phyloP scores from a whole-genome alignment of 1,140 invertebrate genomes.

The Drosophila tani region DNA sequence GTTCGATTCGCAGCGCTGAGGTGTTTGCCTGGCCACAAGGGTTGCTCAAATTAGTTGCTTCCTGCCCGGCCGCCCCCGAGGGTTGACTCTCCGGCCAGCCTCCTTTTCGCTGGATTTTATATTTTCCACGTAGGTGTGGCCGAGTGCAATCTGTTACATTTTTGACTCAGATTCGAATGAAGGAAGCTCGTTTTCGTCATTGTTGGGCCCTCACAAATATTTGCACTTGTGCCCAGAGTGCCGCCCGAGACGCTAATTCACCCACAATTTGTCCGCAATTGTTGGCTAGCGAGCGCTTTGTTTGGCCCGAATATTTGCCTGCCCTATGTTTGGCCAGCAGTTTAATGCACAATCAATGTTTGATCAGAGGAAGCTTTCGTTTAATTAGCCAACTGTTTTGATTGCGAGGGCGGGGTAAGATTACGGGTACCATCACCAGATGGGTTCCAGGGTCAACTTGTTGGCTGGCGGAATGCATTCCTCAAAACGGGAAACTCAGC shows the following conservation, averaged over 20 bases:
- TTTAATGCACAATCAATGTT: slow-evolving; percentile 80
- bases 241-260: slow-evolving; percentile 60
- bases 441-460: slow-evolving; percentile 61
- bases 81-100: slow-evolving; percentile 54
- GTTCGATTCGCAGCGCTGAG: slow-evolving; percentile 47
- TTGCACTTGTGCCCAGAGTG: slow-evolving; percentile 65
- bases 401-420: slow-evolving; percentile 13
- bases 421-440: slow-evolving; percentile 34
- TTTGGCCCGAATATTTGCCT: slow-evolving; percentile 51
- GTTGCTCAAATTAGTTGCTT: slow-evolving; percentile 81
- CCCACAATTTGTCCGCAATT: slow-evolving; percentile 72
- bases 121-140: slow-evolving; percentile 64
- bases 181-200: slow-evolving; percentile 56
- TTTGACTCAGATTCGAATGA: slow-evolving; percentile 47
- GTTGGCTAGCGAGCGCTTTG: slow-evolving; percentile 54
- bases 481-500: slow-evolving; percentile 36
- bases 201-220: slow-evolving; percentile 71
- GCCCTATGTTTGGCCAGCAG: slow-evolving; percentile 59
- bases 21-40: slow-evolving; percentile 74
- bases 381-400: slow-evolving; percentile 76
- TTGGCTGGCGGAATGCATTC: slow-evolving; percentile 52
- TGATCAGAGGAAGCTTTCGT: slow-evolving; percentile 64
- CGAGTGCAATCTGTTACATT: slow-evolving; percentile 78
- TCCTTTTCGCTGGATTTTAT: slow-evolving; percentile 20
- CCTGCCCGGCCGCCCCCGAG: slow-evolving; percentile 45